Conservation (phyloP, 2,888 invertebrate species). For the Diplazon laetatorius region DNA sequence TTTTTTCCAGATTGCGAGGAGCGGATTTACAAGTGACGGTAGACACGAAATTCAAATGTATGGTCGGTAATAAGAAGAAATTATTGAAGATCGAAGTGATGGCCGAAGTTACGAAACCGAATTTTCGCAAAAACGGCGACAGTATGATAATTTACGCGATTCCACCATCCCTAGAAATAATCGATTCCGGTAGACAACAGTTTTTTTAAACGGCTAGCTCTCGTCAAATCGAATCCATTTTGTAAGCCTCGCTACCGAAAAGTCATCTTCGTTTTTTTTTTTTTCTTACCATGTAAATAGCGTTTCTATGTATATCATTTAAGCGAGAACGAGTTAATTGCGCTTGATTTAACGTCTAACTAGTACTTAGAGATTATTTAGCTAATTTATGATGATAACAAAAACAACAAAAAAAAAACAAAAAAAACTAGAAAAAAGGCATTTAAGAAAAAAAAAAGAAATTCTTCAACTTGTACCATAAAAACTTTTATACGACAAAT, state of each 20-base stretch:
- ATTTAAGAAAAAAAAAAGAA: constrained; percentile 34
- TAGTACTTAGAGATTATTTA: constrained; percentile 59
- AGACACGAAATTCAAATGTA: constrained; percentile 89
- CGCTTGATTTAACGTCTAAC: constrained; percentile 29
- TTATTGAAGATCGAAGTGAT: constrained; percentile 85
- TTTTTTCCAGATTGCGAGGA: constrained; percentile 86
- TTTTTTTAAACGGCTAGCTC: constrained; percentile 84
- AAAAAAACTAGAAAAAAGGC: no score
- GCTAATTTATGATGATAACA: constrained; percentile 55
- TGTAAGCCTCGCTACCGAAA: no score
- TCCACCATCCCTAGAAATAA: constrained; percentile 83
- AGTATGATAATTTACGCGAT: constrained; percentile 83
- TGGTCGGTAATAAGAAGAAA: constrained; percentile 91
- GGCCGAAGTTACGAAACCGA: constrained; percentile 83
- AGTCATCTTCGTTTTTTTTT: no score
- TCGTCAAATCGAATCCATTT: no score
- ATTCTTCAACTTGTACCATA: constrained; percentile 29
- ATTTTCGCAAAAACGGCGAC: constrained; percentile 84
- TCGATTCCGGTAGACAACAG: constrained; percentile 81
- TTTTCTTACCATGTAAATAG: constrained; percentile 60
- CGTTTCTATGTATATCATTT: constrained; percentile 23
- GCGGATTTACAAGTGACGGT: constrained; percentile 90
- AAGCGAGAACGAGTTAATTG: constrained; percentile 25
- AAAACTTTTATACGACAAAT: constrained; percentile 15
- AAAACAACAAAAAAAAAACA: no score